phyloP scores from a whole-genome alignment of 1,140 invertebrate species.

The honey bee (Apis mellifera) region Amel_HAv3.1 CM009940.2:6692001-6692500 shows the following conservation, averaged over 20 bases:
- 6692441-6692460: no score
- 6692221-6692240: constrained; percentile 28
- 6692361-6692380: background rate
- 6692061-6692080: background rate
- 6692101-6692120: constrained; percentile 1
- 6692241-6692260: constrained; percentile 28
- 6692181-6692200: constrained; percentile 25
- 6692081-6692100: constrained; percentile 1
- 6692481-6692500: no score
- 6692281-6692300: background rate
- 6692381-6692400: no score
- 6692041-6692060: background rate
- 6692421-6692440: no score
- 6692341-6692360: constrained; percentile 22
- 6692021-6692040: background rate
- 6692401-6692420: no score
- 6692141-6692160: constrained; percentile 10
- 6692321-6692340: background rate
- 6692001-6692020: background rate
- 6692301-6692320: background rate
- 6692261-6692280: constrained; percentile 12
- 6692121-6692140: constrained; percentile 11
- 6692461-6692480: no score
- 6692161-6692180: background rate
- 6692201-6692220: constrained; percentile 29